phyloP scores from a whole-genome alignment of 2,888 invertebrate species.

The Julus scandinavius region DNA sequence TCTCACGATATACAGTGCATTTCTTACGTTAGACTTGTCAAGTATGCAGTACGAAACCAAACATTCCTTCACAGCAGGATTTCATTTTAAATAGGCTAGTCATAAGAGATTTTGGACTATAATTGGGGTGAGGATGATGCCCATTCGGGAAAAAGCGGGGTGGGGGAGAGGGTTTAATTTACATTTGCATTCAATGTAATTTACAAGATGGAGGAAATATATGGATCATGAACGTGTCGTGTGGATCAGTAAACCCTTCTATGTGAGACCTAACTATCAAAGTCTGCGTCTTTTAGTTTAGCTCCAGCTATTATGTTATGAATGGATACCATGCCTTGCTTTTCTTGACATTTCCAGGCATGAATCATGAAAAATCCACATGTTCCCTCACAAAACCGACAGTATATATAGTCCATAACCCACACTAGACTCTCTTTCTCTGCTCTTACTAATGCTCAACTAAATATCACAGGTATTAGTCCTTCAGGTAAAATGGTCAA shows the following conservation, averaged over 20 bases:
- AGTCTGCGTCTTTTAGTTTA: neutral
- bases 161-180: neutral
- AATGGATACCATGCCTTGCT: neutral
- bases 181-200: neutral
- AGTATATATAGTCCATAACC: neutral
- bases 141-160: neutral
- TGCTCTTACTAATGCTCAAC: constrained; percentile 22
- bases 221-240: neutral
- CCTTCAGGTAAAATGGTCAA: constrained; percentile 43
- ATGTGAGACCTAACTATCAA: neutral
- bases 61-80: neutral
- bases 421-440: neutral
- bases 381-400: neutral
- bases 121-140: neutral
- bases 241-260: constrained; percentile 16
- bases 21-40: too few relatives aligned
- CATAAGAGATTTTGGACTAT: neutral
- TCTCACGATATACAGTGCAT: too few relatives aligned
- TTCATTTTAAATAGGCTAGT: neutral
- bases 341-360: constrained; percentile 17
- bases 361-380: neutral
- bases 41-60: neutral
- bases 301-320: neutral
- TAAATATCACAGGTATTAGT: constrained; percentile 43
- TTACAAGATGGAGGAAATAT: neutral